These are phyloP conservation scores for Lepidocolaptes lacrymiger DNA, from an alignment of 2,797 vertebrate species.

Conservation along the genomic window DNA sequence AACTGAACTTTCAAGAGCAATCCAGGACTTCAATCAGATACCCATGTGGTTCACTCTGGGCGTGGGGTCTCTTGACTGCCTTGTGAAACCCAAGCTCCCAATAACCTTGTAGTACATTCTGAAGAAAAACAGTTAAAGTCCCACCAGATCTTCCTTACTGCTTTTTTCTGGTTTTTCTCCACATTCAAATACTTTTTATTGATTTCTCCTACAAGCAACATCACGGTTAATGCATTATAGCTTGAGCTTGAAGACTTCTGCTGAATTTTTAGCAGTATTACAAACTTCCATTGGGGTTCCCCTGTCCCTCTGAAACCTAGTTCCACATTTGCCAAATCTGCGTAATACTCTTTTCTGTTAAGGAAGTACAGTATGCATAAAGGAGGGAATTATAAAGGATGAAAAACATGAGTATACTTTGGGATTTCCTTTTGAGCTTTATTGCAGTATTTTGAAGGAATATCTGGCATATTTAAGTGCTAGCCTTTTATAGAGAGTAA, in stretches of 20 bases:
- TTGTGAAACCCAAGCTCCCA: background rate
- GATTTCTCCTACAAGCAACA: background rate
- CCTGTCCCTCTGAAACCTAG: background rate
- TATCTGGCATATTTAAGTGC: background rate
- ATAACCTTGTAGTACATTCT: background rate
- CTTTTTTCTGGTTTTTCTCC: background rate
- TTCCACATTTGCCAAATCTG: background rate
- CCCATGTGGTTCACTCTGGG: background rate
- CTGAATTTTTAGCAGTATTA: background rate
- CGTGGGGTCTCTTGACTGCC: background rate
- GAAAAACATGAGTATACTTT: background rate
- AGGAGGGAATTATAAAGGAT: background rate
- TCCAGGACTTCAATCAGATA: background rate
- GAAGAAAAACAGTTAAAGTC: background rate
- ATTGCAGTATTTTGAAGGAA: background rate
- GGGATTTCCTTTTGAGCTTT: background rate
- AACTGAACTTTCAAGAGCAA: background rate
- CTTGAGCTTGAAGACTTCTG: background rate
- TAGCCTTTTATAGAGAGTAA: background rate
- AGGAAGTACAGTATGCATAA: background rate
- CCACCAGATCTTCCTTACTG: background rate
- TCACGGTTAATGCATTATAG: background rate
- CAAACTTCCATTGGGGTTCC: background rate
- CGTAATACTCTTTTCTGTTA: background rate
- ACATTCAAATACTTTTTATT: background rate